Conservation (phyloP, 2,797 vertebrate species). For the Acanthis flammea region DNA sequence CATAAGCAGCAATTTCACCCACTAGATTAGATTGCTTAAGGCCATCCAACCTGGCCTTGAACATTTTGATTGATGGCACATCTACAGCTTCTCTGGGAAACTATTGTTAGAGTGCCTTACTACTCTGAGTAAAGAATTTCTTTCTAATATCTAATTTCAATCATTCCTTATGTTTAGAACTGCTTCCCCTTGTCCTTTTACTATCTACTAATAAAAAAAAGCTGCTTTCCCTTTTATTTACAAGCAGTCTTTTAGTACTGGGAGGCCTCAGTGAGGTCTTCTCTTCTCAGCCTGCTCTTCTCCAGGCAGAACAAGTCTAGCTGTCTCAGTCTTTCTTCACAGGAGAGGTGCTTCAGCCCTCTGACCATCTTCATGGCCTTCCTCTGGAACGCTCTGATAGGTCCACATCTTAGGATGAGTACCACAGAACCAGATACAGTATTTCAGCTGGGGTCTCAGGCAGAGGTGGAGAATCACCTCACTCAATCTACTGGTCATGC, state of each 20-base stretch:
- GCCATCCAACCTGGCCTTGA: background rate
- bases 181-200: background rate
- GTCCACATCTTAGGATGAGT: background rate
- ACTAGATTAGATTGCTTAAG: background rate
- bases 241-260: background rate
- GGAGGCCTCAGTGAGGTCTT: background rate
- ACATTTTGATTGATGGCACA: background rate
- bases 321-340: background rate
- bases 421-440: background rate
- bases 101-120: background rate
- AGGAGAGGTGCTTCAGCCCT: background rate
- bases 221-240: background rate
- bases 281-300: background rate
- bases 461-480: background rate
- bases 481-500: fast-evolving
- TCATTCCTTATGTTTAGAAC: background rate
- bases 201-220: background rate
- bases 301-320: background rate
- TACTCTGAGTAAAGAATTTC: background rate
- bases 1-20: background rate
- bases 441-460: background rate
- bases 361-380: background rate
- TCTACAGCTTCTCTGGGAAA: background rate
- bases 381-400: background rate
- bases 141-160: background rate